Evolutionary conservation across 2,888 invertebrate genomes (phyloP).

Genomic region (Xanthia togata): DNA sequence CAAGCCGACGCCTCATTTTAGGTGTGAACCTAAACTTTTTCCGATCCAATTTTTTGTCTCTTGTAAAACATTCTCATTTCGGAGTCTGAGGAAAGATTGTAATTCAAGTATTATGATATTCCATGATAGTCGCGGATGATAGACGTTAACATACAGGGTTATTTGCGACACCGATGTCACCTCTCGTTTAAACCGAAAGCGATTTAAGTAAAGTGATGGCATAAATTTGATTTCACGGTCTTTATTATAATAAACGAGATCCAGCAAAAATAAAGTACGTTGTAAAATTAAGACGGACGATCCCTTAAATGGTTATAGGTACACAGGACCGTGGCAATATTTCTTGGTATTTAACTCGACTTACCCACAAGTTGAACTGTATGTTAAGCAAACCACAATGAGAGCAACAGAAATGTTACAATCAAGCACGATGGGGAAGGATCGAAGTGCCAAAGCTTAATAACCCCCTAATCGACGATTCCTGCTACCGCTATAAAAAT

Average conservation of each 20-base stretch:
- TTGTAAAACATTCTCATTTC: constrained; percentile 55
- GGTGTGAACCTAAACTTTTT: constrained; percentile 82
- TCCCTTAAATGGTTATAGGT: constrained; percentile 30
- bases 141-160: constrained; percentile 67
- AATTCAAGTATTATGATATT: constrained; percentile 72
- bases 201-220: constrained; percentile 58
- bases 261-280: constrained; percentile 25
- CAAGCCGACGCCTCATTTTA: constrained; percentile 85
- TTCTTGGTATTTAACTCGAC: constrained; percentile 44
- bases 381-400: constrained; percentile 60
- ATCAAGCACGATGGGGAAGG: constrained; percentile 66
- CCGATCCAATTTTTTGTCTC: constrained; percentile 65
- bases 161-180: constrained; percentile 57
- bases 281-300: constrained; percentile 40
- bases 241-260: constrained; percentile 55
- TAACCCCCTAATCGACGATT: constrained; percentile 81
- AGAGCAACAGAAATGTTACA: constrained; percentile 66
- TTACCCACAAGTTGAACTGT: constrained; percentile 56
- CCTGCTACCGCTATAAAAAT: constrained; percentile 84
- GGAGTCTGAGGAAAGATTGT: constrained; percentile 64
- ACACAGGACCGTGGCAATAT: constrained; percentile 12
- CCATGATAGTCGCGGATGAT: constrained; percentile 70
- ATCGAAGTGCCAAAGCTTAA: constrained; percentile 77
- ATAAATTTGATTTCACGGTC: constrained; percentile 66
- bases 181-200: constrained; percentile 51